phyloP scores from a whole-genome alignment of 2,797 vertebrate species.

The Takifugu ocellatus region DNA sequence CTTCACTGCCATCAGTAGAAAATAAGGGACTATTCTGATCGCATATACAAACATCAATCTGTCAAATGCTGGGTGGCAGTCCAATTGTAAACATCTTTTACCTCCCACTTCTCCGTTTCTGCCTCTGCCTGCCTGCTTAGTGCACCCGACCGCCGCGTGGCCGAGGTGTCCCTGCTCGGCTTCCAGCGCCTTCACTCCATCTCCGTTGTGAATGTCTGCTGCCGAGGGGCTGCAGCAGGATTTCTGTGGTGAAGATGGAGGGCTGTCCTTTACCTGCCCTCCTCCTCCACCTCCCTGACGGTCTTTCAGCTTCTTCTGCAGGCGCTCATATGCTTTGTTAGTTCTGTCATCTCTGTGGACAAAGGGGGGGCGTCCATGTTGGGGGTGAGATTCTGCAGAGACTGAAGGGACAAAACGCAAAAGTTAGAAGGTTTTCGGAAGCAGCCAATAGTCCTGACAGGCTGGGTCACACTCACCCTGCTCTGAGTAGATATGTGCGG shows the following conservation, averaged over 20 bases:
- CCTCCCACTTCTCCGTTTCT: slow-evolving; percentile 81
- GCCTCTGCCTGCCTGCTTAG: slow-evolving; percentile 74
- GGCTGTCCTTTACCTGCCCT: slow-evolving; percentile 88
- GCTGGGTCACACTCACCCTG: slow-evolving; percentile 79
- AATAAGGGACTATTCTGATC: slow-evolving; percentile 37
- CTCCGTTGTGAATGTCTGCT: slow-evolving; percentile 82
- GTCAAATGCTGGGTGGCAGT: slow-evolving; percentile 4
- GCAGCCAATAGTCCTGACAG: neutral
- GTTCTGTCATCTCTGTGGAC: slow-evolving; percentile 89
- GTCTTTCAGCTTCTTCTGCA: slow-evolving; percentile 96
- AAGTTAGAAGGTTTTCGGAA: too few relatives aligned
- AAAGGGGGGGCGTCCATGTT: slow-evolving; percentile 86
- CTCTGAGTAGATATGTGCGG: slow-evolving; percentile 91
- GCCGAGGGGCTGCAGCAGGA: slow-evolving; percentile 73
- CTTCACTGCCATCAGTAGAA: slow-evolving; percentile 38
- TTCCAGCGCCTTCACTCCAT: slow-evolving; percentile 65
- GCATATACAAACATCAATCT: slow-evolving; percentile 16
- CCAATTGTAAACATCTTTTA: slow-evolving; percentile 52
- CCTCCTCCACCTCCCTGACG: slow-evolving; percentile 80
- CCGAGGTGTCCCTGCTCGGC: slow-evolving; percentile 70
- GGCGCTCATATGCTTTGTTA: slow-evolving; percentile 91
- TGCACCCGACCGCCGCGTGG: slow-evolving; percentile 65
- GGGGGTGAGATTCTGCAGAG: slow-evolving; percentile 84
- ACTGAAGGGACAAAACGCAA: slow-evolving; percentile 34
- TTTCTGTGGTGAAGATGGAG: slow-evolving; percentile 90